Conservation (phyloP, 2,113 vertebrate species). For the Actenoides hombroni region DNA sequence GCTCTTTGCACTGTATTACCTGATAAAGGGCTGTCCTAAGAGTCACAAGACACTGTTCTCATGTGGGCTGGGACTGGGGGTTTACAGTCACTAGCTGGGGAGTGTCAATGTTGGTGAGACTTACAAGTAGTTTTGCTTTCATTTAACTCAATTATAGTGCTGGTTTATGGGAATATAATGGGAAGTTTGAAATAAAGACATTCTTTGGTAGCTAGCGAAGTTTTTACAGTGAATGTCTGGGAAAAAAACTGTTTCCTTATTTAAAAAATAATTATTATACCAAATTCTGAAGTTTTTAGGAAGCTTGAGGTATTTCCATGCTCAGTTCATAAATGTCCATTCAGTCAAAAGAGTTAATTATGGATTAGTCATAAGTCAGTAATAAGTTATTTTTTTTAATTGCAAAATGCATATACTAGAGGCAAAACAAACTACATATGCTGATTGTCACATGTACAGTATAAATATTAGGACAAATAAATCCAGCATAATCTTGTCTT, state of each 20-base stretch:
- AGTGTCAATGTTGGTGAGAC: not conserved
- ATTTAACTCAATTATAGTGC: not conserved
- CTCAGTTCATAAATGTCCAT: not conserved
- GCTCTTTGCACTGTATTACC: not conserved
- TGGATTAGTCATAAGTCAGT: not conserved
- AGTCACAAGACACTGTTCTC: not conserved
- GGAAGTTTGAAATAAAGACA: not conserved
- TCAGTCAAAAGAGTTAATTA: not conserved
- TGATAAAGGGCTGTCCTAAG: slow-evolving; percentile 5
- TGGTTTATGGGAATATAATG: not conserved
- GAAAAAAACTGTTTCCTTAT: not conserved
- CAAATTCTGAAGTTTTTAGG: not conserved
- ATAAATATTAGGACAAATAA: not conserved
- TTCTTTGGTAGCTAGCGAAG: not conserved
- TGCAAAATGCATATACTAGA: not conserved
- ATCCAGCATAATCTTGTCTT: not conserved
- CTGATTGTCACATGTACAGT: not conserved
- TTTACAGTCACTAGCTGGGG: not conserved
- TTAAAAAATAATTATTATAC: not conserved
- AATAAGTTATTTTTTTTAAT: not conserved
- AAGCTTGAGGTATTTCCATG: not conserved
- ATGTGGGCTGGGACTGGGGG: not conserved
- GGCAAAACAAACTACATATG: not conserved
- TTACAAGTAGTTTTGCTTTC: not conserved
- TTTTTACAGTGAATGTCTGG: not conserved